phyloP scores from a whole-genome alignment of 2,113 vertebrate genomes.

The Zapornia atra region DNA sequence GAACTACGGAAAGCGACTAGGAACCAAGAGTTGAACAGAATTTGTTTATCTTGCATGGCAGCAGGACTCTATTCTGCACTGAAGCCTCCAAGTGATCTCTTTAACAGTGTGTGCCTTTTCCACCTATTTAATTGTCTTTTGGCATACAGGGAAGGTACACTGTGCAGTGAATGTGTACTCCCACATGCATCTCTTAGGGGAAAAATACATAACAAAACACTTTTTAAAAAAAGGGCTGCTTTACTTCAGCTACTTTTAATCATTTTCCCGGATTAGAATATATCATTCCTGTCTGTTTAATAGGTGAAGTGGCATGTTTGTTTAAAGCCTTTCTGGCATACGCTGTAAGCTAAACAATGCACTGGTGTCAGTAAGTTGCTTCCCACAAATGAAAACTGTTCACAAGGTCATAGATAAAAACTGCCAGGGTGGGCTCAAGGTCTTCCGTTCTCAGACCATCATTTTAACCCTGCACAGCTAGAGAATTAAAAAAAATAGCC shows the following conservation, averaged over 20 bases:
- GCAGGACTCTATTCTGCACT: neutral
- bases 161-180: neutral
- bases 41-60: neutral
- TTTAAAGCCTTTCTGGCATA: neutral
- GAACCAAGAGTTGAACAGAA: accelerated
- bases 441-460: neutral
- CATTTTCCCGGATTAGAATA: neutral
- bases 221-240: neutral
- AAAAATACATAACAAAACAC: neutral
- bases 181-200: neutral
- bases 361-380: neutral
- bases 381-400: neutral
- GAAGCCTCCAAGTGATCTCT: neutral
- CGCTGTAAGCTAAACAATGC: neutral
- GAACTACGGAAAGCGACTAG: neutral
- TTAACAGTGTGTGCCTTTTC: neutral
- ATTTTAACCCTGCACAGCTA: neutral
- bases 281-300: neutral
- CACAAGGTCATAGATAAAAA: neutral
- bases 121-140: neutral
- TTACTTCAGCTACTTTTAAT: neutral
- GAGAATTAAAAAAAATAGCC: neutral
- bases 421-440: neutral
- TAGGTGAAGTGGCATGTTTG: neutral
- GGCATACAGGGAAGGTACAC: neutral